Evolutionary conservation across 1,140 invertebrate species (phyloP), one percentile per base, ranked within the genome.

Genomic region (Antheraea mylitta): DNA sequence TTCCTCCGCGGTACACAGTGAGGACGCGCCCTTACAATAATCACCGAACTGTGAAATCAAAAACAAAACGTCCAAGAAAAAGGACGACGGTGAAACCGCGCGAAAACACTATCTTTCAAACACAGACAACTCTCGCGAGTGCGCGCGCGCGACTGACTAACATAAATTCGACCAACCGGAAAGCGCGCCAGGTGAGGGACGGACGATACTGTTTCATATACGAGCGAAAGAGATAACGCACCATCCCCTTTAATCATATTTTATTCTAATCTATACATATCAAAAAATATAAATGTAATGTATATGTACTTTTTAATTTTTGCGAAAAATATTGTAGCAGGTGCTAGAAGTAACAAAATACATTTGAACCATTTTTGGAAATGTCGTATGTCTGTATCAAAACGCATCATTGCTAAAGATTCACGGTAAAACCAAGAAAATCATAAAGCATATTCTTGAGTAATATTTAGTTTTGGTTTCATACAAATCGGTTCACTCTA

Each of bases 71-170:
- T 13, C 71, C 10, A 66, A 66, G 8, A 76, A 18, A 30, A 13
- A 71, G 68, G 70, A 65, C 36, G 11, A 13, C 64, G 67, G 45
- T 66, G 48, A 53, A 69, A 61, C 66, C 77, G 74, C 80, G 80
- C 78, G 74, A 79, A 76, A 79, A 76, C 42, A 16, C 72, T 76
- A 69, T 58, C 69, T 58, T 75, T 73, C 69, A 64, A 77, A 82
- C 77, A 80, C 85, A 79, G 68, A 71, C 80, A 70, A 60, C 76
- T 74, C 73, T 65, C 61, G 64, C 72, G 73, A 64, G 73, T 80
- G 86, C 89, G 89, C 80, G 69, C 75, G 86, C 82, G 81, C 87
- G 82, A 91, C 89, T 91, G 83, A 82, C 67, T 72, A 72, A 81
- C 79, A 72, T 72, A 67, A 42, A 42, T 72, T 67, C 78, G 75